A percentile compares a stretch with the other conserved stretches of the same genome.
Evolutionary conservation across 2,888 invertebrate genomes (phyloP).

Genomic region (Encarsia formosa): DNA sequence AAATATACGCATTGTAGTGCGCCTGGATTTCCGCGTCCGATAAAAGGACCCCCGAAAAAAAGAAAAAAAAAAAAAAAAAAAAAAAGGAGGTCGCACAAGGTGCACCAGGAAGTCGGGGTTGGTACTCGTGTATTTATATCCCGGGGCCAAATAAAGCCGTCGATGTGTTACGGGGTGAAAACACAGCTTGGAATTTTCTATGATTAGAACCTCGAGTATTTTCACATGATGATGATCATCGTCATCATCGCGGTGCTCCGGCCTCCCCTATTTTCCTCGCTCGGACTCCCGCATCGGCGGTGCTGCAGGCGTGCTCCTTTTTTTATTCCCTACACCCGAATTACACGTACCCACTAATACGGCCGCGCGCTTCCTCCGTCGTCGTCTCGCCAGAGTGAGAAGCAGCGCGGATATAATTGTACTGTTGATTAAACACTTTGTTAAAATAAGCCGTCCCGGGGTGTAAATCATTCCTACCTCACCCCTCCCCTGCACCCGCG

Average conservation of each 20-base stretch:
- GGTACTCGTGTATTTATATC: conserved; percentile 30
- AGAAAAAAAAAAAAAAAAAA: conserved; percentile 6
- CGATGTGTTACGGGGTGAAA: conserved; percentile 9
- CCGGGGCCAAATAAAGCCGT: conserved; percentile 30
- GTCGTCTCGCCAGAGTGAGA: conserved; percentile 3
- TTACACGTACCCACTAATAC: neutral
- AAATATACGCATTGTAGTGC: neutral
- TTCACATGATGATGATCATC: conserved; percentile 35
- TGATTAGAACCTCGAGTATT: conserved; percentile 48
- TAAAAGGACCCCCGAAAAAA: conserved; percentile 12
- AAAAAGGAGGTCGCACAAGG: conserved; percentile 26
- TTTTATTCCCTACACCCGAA: conserved; percentile 3
- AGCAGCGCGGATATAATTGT: conserved; percentile 27
- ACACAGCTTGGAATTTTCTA: conserved; percentile 35
- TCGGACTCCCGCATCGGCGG: neutral
- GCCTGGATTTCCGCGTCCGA: neutral
- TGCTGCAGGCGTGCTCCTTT: neutral
- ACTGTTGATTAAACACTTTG: conserved; percentile 28
- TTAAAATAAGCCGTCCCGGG: conserved; percentile 21
- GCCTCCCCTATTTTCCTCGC: neutral
- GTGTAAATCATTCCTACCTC: conserved; percentile 25
- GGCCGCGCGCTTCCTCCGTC: neutral
- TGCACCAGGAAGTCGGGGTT: conserved; percentile 29
- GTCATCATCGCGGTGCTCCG: neutral
- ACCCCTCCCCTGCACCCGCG: too few relatives aligned